These are phyloP conservation scores for Casuarius casuarius DNA, from an alignment of 2,113 vertebrate genomes.

Conservation along the genomic window DNA sequence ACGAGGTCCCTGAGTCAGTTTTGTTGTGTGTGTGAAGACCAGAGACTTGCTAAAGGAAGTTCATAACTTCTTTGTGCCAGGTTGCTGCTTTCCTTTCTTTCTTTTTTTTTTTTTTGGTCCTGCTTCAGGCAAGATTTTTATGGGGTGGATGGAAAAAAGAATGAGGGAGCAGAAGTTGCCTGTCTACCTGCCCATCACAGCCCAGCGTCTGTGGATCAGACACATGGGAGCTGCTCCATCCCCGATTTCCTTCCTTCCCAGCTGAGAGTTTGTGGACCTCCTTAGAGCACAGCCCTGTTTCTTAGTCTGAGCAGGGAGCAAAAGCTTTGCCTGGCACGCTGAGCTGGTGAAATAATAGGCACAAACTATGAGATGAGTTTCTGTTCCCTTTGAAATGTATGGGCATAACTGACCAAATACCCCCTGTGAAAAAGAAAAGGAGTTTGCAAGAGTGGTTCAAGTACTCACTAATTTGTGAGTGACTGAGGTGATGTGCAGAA, in stretches of 20 bases:
- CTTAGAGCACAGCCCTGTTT: neutral
- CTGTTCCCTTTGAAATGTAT: neutral
- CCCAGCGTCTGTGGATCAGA: neutral
- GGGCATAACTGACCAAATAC: neutral
- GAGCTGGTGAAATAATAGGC: neutral
- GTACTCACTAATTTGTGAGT: neutral
- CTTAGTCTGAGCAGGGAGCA: neutral
- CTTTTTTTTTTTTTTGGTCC: neutral
- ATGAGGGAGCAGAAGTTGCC: neutral
- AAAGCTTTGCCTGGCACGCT: neutral
- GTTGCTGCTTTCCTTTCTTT: neutral
- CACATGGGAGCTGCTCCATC: neutral
- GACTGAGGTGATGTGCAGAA: neutral
- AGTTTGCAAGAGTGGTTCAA: neutral
- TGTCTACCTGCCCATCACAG: rapidly evolving
- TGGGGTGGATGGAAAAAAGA: neutral
- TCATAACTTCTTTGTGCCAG: neutral
- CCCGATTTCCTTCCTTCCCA: neutral
- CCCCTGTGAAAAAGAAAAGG: neutral
- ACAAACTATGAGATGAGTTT: neutral
- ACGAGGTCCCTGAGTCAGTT: neutral
- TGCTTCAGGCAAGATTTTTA: neutral
- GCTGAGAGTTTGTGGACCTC: neutral
- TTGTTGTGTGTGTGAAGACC: neutral
- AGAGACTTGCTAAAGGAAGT: neutral